Base-by-base conservation (phyloP, 2,797 vertebrate genomes). In the Picus viridis region DNA sequence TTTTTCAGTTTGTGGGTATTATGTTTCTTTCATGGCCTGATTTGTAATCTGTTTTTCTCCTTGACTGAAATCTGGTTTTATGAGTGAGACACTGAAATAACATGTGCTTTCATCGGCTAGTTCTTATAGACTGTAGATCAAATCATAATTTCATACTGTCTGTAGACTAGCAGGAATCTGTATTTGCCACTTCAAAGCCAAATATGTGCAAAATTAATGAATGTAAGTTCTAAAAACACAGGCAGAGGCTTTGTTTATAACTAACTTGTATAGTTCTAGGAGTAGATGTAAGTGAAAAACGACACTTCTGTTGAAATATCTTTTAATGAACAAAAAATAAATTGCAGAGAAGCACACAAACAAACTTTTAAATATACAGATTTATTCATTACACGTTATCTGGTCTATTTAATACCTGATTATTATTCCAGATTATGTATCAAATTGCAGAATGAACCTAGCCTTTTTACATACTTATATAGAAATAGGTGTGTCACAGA, bases 201-300 rank as follows among this genome's bases (percentile, higher is more conserved):
- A 92, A 92, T 89, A 90, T 41, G n/a, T 91, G 47, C 62, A 65
- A 87, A 88, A 34, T 59, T 93, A 96, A 95, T 85, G 64, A 94
- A 74, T n/a, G 7, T 32, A 93, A 90, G 8, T 71, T 94, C 76
- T 95, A 88, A 57, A 88, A 95, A 91, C 62, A 91, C 16, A 89
- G 68, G 72, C 11, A 78, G 71, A 94, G 30, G 30, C 41, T 85
- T 12, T 83, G 63, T 64, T 92, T 93, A 57, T 68, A 93, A 87
- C 74, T 92, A 83, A 51, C 12, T 75, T 73, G 22, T 49, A 47
- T 39, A 84, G 47, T 76, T 89, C 34, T 76, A 70, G 45, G 27
- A 87, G 61, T 89, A 90, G 93, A 91, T 69, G 72, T 34, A n/a
- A 81, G 58, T 77, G 67, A 83, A 86, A 83, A 34, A 58, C 4